A percentile compares a stretch with the other conserved stretches of the same genome.
Conservation (phyloP, 2,797 vertebrate genomes). For the Morus bassanus region DNA sequence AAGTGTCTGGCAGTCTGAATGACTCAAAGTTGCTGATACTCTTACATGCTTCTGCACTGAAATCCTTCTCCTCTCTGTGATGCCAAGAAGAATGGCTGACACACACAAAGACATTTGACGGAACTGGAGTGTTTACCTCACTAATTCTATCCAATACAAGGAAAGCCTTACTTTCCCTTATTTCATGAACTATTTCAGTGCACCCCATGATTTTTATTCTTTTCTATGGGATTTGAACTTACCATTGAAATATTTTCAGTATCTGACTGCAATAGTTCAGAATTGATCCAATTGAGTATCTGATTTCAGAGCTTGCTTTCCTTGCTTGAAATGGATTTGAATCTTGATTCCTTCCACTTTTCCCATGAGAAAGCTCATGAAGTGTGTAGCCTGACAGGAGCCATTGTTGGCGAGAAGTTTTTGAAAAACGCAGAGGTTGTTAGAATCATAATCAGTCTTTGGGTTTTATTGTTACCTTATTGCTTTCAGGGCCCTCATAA, state of each 20-base stretch:
- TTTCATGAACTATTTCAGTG: neutral
- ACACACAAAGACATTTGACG: neutral
- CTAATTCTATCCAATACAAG: neutral
- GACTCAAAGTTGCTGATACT: neutral
- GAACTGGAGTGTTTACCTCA: neutral
- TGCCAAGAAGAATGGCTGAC: neutral
- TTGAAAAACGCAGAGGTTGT: neutral
- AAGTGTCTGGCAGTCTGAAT: neutral
- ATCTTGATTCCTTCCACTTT: neutral
- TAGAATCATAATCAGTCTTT: neutral
- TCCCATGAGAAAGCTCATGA: neutral
- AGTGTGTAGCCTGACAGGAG: neutral
- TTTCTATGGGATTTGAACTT: neutral
- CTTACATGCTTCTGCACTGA: neutral
- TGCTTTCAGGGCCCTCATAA: neutral
- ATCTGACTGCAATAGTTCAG: neutral
- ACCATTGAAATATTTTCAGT: neutral
- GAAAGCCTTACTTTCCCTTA: neutral
- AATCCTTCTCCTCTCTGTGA: neutral
- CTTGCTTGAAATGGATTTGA: slow-evolving; percentile 9
- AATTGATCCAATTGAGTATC: neutral
- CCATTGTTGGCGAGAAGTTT: neutral
- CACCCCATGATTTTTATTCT: neutral
- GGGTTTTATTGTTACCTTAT: neutral
- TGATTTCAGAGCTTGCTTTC: neutral